These are phyloP conservation scores for Rhegmatorhina hoffmannsi DNA, from an alignment of 2,113 vertebrate genomes.

Conservation along the genomic window DNA sequence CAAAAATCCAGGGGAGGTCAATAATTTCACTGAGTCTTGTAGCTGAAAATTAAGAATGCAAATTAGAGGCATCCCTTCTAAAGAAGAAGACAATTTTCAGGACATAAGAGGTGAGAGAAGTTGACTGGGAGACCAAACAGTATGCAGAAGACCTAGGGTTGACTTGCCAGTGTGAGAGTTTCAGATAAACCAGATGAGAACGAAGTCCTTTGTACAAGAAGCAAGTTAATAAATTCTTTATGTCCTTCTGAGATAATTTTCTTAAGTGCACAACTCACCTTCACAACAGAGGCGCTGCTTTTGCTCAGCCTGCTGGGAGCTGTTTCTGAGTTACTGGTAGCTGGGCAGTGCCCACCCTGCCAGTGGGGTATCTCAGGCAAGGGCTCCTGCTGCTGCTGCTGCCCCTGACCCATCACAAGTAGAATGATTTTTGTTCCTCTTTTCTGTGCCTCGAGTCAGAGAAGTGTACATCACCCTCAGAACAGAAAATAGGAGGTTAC, in stretches of 20 bases:
- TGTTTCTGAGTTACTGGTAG: not conserved
- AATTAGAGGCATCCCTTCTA: not conserved
- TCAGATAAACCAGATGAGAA: not conserved
- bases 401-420: not conserved
- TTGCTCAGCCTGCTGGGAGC: not conserved
- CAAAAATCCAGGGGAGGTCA: not conserved
- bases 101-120: not conserved
- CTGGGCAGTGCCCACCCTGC: not conserved
- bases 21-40: not conserved
- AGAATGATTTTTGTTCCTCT: not conserved
- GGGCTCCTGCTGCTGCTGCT: accelerated
- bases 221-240: not conserved
- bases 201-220: not conserved
- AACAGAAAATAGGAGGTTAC: not conserved
- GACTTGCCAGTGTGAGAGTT: not conserved
- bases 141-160: not conserved
- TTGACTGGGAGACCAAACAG: not conserved
- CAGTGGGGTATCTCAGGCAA: not conserved
- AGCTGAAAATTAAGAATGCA: not conserved
- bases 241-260: not conserved
- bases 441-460: not conserved
- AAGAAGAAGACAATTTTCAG: not conserved
- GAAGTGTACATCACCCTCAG: not conserved
- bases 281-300: not conserved
- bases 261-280: not conserved